Conservation (phyloP, 2,113 vertebrate species). For the Rhynchomys soricoides region DNA sequence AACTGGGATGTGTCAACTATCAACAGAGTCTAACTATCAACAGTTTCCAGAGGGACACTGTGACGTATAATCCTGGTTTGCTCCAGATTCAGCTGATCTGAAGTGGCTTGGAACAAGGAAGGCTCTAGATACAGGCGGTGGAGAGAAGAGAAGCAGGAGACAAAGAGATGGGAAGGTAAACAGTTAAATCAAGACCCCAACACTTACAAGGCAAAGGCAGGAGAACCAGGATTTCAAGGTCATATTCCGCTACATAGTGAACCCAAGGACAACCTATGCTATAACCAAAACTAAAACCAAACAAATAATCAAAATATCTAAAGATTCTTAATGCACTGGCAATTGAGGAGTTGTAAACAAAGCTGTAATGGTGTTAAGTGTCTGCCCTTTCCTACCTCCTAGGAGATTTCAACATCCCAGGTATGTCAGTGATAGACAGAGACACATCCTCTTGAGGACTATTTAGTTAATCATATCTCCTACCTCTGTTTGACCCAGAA, state of each 20-base stretch:
- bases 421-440: not conserved
- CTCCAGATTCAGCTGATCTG: not conserved
- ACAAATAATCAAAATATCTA: not conserved
- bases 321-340: not conserved
- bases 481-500: not conserved
- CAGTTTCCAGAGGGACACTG: not conserved
- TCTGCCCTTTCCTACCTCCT: not conserved
- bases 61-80: not conserved
- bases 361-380: not conserved
- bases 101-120: not conserved
- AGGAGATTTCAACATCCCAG: not conserved
- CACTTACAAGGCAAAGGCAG: not conserved
- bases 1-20: not conserved
- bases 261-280: not conserved
- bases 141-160: fast-evolving
- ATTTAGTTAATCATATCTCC: not conserved
- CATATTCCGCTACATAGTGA: no score
- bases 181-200: not conserved
- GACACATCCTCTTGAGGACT: not conserved
- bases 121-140: not conserved
- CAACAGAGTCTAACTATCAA: not conserved
- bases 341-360: not conserved
- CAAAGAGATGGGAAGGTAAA: not conserved
- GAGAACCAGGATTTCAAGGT: not conserved
- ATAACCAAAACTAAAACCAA: not conserved